phyloP scores from a whole-genome alignment of 2,797 vertebrate genomes.

The Mormyrops attenuatus region DNA sequence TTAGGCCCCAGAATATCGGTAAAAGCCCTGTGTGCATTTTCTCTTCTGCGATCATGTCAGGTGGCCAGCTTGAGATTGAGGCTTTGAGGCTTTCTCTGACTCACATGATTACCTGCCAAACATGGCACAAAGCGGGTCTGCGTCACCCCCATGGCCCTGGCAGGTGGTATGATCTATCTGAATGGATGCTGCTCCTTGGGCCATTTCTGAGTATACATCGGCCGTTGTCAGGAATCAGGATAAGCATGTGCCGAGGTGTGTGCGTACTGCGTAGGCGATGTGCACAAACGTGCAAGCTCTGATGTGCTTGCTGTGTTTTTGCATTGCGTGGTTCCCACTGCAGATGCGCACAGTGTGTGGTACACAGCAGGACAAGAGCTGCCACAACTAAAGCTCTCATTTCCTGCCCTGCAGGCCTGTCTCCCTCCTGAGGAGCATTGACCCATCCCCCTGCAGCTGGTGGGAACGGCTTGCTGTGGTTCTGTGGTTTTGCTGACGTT shows the following conservation, averaged over 20 bases:
- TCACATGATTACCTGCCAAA: neutral
- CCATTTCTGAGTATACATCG: neutral
- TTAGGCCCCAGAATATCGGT: neutral
- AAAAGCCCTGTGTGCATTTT: neutral
- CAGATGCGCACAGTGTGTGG: constrained; percentile 7
- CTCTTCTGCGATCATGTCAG: neutral
- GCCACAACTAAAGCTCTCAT: neutral
- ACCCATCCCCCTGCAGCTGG: constrained; percentile 22
- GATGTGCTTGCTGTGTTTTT: neutral
- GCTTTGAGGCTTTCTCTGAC: neutral
- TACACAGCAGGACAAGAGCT: constrained; percentile 12
- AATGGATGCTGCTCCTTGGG: neutral
- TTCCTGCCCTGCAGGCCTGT: neutral
- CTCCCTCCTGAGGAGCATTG: constrained; percentile 1
- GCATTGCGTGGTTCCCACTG: constrained; percentile 2
- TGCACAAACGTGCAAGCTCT: neutral
- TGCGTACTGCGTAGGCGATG: neutral
- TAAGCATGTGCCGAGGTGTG: neutral
- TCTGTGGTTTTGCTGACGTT: constrained; percentile 36
- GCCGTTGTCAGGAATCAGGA: neutral
- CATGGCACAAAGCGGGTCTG: neutral
- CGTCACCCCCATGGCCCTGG: neutral
- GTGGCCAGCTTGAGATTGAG: neutral
- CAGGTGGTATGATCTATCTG: neutral
- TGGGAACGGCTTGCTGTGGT: constrained; percentile 23